Evolutionary conservation across 2,888 invertebrate species (phyloP), one percentile per base, ranked within the genome.

Genomic region (Heliconius erato): DNA sequence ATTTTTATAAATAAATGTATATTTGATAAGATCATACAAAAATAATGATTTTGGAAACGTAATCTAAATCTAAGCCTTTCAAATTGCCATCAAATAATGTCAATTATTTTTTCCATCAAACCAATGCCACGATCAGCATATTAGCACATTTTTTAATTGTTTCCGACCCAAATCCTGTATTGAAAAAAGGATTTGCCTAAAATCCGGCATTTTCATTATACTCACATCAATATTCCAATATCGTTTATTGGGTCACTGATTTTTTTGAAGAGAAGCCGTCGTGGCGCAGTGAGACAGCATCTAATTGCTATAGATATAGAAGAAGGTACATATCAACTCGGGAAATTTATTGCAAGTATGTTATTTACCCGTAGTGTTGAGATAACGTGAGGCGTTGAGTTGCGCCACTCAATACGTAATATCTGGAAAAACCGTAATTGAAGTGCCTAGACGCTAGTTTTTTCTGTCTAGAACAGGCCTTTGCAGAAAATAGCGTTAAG

Each of bases 191-290:
- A 76, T 76, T 76, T 76, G 40, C 76, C 59, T 76, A n/a, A 76
- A 76, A 76, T 35, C 63, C 63, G 35, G 1, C 11, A 68, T 78
- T 78, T 28, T 40, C 32, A 76, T 76, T 67, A 67, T 49, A 76
- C 63, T n/a, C n/a, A 9, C n/a, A 44, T 44, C 35, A 23, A 35
- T 76, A 76, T 83, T 77, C 72, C 71, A 65, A 63, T 74, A 80
- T 84, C 84, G 78, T 84, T 85, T 84, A 85, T 85, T 84, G 83
- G 80, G 83, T 74, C 81, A 85, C 79, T 79, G 84, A 86, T 87
- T 87, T 87, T 86, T 87, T 84, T 40, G 11, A 54, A 54, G 86
- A 85, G 80, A 28, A 69, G 84, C 83, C 82, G 80, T 74, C 79
- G 49, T 77, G 74, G 80, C 76, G 84, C 82, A 81, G 84, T 28